Percentiles rank a stretch among this genome's conserved stretches.
Evolutionary conservation across 2,113 vertebrate genomes (phyloP).

Genomic region (Reinhardtius hippoglossoides): DNA sequence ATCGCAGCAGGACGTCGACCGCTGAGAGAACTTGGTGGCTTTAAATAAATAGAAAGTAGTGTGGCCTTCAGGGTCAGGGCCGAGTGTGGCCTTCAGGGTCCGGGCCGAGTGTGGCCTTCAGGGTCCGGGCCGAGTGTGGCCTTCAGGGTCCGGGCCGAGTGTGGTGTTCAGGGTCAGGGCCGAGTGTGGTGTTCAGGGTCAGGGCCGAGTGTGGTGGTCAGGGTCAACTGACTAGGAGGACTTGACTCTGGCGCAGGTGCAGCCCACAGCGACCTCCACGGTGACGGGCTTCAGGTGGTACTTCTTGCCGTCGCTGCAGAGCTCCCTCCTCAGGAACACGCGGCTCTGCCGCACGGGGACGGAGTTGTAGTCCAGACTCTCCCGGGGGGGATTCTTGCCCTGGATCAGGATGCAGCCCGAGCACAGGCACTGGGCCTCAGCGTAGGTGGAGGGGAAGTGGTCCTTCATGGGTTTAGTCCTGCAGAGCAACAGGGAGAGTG

Average conservation of each 20-base stretch:
- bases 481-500: not conserved
- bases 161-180: too few relatives aligned
- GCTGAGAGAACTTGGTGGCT: too few relatives aligned
- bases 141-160: not conserved
- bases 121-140: not conserved
- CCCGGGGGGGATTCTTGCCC: slow-evolving; percentile 7
- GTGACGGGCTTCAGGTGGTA: slow-evolving; percentile 68
- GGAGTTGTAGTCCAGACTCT: slow-evolving; percentile 83
- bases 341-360: slow-evolving; percentile 75
- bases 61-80: not conserved
- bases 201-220: not conserved
- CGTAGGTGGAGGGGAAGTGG: slow-evolving; percentile 80
- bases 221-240: too few relatives aligned
- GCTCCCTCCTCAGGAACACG: slow-evolving; percentile 82
- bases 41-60: not conserved
- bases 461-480: slow-evolving; percentile 74
- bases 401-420: slow-evolving; percentile 83
- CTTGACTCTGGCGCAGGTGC: slow-evolving; percentile 84
- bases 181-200: not conserved
- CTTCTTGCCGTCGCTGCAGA: slow-evolving; percentile 24
- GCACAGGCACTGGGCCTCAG: slow-evolving; percentile 88
- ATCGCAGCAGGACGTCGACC: too few relatives aligned
- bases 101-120: not conserved
- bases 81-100: not conserved
- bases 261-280: slow-evolving; percentile 81